These are phyloP conservation scores for Gadus chalcogrammus DNA, from an alignment of 2,113 vertebrate genomes.

Conservation along the genomic window DNA sequence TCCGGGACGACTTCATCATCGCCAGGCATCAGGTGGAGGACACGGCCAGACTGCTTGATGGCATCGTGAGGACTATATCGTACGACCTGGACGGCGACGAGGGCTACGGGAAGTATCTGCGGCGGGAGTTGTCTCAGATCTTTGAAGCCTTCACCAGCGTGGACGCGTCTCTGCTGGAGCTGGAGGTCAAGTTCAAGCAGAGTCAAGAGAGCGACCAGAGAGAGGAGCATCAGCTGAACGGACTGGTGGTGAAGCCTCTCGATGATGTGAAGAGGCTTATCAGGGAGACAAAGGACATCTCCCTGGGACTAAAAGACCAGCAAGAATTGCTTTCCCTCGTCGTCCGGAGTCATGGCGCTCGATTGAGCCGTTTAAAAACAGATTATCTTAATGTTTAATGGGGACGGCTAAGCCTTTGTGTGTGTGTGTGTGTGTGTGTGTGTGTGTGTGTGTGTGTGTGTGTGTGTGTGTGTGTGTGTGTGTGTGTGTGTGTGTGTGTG, in stretches of 20 bases:
- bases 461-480: slow-evolving; percentile 9
- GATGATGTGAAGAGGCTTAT: slow-evolving; percentile 78
- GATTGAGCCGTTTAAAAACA: slow-evolving; percentile 86
- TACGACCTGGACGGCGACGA: slow-evolving; percentile 94
- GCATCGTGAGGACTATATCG: slow-evolving; percentile 82
- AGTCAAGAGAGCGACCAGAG: slow-evolving; percentile 82
- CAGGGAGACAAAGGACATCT: slow-evolving; percentile 82
- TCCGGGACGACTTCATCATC: slow-evolving; percentile 86
- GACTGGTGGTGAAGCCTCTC: slow-evolving; percentile 82
- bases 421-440: slow-evolving; percentile 9
- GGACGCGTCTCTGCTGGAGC: slow-evolving; percentile 86
- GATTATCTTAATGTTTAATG: slow-evolving; percentile 77
- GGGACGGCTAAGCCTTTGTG: background rate
- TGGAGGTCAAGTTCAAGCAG: slow-evolving; percentile 91
- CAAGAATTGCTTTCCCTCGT: slow-evolving; percentile 89
- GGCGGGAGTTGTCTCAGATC: slow-evolving; percentile 84
- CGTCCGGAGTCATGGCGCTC: slow-evolving; percentile 87
- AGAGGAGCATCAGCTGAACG: slow-evolving; percentile 81
- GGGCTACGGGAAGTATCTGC: slow-evolving; percentile 87
- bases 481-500: background rate
- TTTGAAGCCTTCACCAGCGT: slow-evolving; percentile 87
- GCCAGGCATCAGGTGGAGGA: slow-evolving; percentile 89
- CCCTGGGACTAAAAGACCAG: slow-evolving; percentile 85
- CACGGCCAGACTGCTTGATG: slow-evolving; percentile 84
- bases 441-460: background rate